phyloP scores from a whole-genome alignment of 2,113 vertebrate genomes.

The Oreotrochilus melanogaster region DNA sequence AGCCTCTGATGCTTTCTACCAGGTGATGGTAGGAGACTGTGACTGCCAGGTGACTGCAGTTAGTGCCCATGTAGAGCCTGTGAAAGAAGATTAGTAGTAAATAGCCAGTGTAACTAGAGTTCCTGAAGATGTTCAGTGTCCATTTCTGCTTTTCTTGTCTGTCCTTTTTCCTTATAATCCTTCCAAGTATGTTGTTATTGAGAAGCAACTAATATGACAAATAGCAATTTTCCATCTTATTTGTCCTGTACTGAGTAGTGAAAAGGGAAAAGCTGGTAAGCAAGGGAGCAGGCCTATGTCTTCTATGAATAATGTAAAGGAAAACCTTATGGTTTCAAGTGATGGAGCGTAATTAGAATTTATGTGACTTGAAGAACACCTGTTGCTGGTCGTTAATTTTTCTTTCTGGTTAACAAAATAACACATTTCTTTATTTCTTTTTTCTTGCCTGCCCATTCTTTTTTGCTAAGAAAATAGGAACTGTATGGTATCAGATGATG shows the following conservation, averaged over 20 bases:
- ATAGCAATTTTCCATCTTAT: not conserved
- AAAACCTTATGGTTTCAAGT: constrained; percentile 11
- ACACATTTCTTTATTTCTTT: not conserved
- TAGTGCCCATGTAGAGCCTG: accelerated
- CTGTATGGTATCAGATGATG: not conserved
- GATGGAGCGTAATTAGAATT: constrained; percentile 17
- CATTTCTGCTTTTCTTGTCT: not conserved
- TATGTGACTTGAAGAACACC: not conserved
- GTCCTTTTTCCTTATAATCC: not conserved
- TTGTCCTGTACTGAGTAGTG: not conserved
- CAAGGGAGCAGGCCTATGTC: not conserved
- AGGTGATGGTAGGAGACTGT: too few species aligned
- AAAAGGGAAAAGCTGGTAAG: not conserved
- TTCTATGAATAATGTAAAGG: constrained; percentile 12
- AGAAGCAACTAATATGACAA: not conserved
- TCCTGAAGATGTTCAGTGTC: not conserved
- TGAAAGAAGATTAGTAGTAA: not conserved
- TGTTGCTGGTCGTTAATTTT: not conserved
- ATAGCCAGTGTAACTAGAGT: not conserved
- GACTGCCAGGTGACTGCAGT: not conserved
- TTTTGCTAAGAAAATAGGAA: not conserved
- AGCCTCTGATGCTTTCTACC: not conserved
- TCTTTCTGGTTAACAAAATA: not conserved
- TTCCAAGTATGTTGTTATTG: not conserved
- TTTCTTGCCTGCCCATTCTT: not conserved